phyloP scores from a whole-genome alignment of 2,888 invertebrate genomes.

The Conops quadrifasciatus region DNA sequence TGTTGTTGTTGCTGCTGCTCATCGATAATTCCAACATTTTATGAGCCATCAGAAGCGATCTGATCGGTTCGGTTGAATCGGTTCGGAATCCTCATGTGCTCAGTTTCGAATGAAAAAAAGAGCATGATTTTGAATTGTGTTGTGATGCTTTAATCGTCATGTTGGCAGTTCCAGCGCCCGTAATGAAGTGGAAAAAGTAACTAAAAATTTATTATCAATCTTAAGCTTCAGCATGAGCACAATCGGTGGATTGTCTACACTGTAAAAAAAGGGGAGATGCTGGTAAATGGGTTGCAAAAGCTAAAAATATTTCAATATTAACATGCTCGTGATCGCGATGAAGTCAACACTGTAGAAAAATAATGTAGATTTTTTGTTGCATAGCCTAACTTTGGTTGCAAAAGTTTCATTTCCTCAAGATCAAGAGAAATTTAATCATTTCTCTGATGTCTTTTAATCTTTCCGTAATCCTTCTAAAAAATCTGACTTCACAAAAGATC shows the following conservation, averaged over 20 bases:
- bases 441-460: too few species aligned
- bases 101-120: conserved; percentile 35
- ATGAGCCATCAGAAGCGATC: conserved; percentile 48
- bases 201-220: background rate
- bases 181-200: background rate
- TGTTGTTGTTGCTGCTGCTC: conserved; percentile 46
- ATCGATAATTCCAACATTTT: conserved; percentile 56
- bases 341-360: too few species aligned
- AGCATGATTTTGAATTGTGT: conserved; percentile 59
- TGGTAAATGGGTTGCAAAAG: too few species aligned
- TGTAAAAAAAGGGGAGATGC: background rate
- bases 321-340: too few species aligned
- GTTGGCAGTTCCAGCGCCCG: conserved; percentile 36
- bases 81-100: background rate
- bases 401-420: too few species aligned
- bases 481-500: too few species aligned
- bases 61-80: conserved; percentile 9
- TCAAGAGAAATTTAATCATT: too few species aligned
- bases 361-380: too few species aligned
- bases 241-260: background rate
- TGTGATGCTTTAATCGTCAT: conserved; percentile 58
- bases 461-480: too few species aligned
- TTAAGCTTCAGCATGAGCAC: background rate
- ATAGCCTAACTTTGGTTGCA: too few species aligned
- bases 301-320: too few species aligned